phyloP scores from a whole-genome alignment of 2,113 vertebrate species.

The Poeciliopsis prolifica region DNA sequence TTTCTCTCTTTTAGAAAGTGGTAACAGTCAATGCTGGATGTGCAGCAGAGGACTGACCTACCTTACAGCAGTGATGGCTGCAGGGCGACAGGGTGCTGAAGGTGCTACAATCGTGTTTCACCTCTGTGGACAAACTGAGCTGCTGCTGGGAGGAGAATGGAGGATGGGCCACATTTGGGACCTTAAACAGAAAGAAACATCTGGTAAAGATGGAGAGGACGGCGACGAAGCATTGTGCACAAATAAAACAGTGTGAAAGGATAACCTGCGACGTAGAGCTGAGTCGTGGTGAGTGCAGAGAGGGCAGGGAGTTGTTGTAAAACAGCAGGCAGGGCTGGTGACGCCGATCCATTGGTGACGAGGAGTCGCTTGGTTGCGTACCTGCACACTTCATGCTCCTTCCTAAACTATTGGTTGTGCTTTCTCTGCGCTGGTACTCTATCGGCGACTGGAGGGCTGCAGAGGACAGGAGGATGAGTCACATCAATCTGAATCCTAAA shows the following conservation, averaged over 20 bases:
- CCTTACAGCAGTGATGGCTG: slow-evolving; percentile 56
- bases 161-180: slow-evolving; percentile 42
- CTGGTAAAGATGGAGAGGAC: background rate
- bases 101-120: slow-evolving; percentile 8
- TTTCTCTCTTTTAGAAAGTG: background rate
- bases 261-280: slow-evolving; percentile 28
- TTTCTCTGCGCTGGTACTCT: slow-evolving; percentile 88
- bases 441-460: slow-evolving; percentile 83
- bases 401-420: slow-evolving; percentile 86
- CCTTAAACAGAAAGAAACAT: slow-evolving; percentile 30
- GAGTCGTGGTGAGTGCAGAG: slow-evolving; percentile 74
- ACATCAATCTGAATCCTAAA: slow-evolving; percentile 2
- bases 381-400: slow-evolving; percentile 66
- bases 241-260: background rate
- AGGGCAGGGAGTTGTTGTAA: slow-evolving; percentile 84
- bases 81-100: slow-evolving; percentile 52
- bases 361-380: slow-evolving; percentile 59
- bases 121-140: slow-evolving; percentile 45
- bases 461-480: slow-evolving; percentile 19
- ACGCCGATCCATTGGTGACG: slow-evolving; percentile 77
- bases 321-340: slow-evolving; percentile 70
- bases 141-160: slow-evolving; percentile 55
- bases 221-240: background rate
- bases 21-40: background rate
- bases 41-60: slow-evolving; percentile 25